Evolutionary conservation across 1,140 invertebrate species (phyloP).

Genomic region (Hyles vespertilio): DNA sequence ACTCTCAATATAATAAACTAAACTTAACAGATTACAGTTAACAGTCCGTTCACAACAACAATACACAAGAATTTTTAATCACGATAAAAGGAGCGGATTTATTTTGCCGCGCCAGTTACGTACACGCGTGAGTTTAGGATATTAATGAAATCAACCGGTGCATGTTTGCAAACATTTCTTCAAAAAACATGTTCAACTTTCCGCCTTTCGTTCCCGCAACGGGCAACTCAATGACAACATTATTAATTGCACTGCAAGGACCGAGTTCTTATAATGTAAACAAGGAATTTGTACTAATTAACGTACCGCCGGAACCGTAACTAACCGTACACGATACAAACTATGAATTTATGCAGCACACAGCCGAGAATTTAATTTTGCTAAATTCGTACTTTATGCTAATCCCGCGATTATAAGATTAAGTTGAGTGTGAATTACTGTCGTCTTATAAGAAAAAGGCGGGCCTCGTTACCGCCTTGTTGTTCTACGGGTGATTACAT

Average conservation of each 20-base stretch:
- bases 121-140: not conserved
- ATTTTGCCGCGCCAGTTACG: not conserved
- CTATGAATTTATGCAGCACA: constrained; percentile 24
- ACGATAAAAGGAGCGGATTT: constrained; percentile 14
- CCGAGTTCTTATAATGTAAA: constrained; percentile 12
- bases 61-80: constrained; percentile 17
- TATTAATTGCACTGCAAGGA: constrained; percentile 3
- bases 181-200: not conserved
- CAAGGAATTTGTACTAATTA: constrained; percentile 33
- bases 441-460: constrained; percentile 32
- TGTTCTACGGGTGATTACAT: constrained; percentile 54
- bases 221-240: not conserved
- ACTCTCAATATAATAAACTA: too few relatives aligned
- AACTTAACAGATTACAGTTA: too few relatives aligned
- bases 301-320: constrained; percentile 20
- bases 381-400: constrained; percentile 16
- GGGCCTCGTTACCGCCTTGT: constrained; percentile 45
- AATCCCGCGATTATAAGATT: constrained; percentile 43
- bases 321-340: constrained; percentile 19
- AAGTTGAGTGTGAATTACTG: constrained; percentile 38
- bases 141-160: constrained; percentile 1
- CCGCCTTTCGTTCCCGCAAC: not conserved
- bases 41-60: too few relatives aligned
- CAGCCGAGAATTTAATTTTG: constrained; percentile 16
- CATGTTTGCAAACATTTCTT: not conserved